A percentile compares a stretch with the other conserved stretches of the same genome.
Evolutionary conservation across 2,113 vertebrate genomes (phyloP).

Genomic region (Thryonomys swinderianus): DNA sequence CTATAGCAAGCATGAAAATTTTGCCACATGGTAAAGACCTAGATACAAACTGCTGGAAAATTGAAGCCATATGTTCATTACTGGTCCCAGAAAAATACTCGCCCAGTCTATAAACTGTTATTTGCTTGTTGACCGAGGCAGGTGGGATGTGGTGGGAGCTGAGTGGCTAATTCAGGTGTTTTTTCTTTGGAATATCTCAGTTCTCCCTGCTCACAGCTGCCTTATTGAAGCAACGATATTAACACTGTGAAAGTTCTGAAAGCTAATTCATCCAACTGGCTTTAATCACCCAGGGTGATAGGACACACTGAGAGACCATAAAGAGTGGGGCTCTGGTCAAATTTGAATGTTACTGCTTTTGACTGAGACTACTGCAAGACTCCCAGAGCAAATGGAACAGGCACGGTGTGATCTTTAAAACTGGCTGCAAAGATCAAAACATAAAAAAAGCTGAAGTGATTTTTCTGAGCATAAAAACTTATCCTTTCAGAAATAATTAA

Average conservation of each 20-base stretch:
- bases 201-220: slow-evolving; percentile 24
- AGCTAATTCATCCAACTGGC: slow-evolving; percentile 57
- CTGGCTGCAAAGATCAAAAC: slow-evolving; percentile 67
- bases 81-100: slow-evolving; percentile 30
- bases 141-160: slow-evolving; percentile 21
- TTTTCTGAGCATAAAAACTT: slow-evolving; percentile 66
- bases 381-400: slow-evolving; percentile 1
- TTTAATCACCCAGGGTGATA: slow-evolving; percentile 54
- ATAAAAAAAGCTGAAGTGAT: not conserved
- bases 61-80: slow-evolving; percentile 50
- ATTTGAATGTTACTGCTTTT: slow-evolving; percentile 37
- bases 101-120: slow-evolving; percentile 6
- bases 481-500: slow-evolving; percentile 76
- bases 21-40: not conserved
- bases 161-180: slow-evolving; percentile 52
- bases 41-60: slow-evolving; percentile 12
- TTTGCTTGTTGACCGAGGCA: slow-evolving; percentile 53
- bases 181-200: slow-evolving; percentile 46
- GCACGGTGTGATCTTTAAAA: slow-evolving; percentile 62
- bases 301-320: not conserved
- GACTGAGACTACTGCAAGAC: not conserved
- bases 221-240: slow-evolving; percentile 58
- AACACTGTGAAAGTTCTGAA: slow-evolving; percentile 61
- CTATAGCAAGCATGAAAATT: not conserved
- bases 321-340: slow-evolving; percentile 35